Conservation (phyloP, 2,113 vertebrate genomes). For the Misgurnus anguillicaudatus region DNA sequence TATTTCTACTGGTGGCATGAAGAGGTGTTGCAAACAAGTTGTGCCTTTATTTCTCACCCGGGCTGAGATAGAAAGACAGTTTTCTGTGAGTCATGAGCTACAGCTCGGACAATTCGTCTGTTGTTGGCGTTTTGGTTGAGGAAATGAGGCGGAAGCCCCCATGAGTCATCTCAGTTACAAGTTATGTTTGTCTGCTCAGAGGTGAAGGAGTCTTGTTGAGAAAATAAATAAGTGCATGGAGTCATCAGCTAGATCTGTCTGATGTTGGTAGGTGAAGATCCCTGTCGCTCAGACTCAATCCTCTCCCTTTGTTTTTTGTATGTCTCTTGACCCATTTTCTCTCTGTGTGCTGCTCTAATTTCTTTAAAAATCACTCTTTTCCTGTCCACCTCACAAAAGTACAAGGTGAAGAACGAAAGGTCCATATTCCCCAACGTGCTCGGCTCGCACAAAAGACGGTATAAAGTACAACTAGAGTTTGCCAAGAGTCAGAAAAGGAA, state of each 20-base stretch:
- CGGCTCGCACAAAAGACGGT: constrained; percentile 20
- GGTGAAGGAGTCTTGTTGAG: constrained; percentile 22
- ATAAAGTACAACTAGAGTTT: constrained; percentile 5
- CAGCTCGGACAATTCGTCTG: constrained; percentile 30
- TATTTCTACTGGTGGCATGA: constrained; percentile 14
- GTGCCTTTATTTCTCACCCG: neutral
- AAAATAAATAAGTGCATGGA: constrained; percentile 26
- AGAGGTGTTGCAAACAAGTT: constrained; percentile 25
- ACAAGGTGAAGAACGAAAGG: neutral
- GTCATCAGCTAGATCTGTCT: constrained; percentile 36
- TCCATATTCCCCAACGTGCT: neutral
- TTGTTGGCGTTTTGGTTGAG: constrained; percentile 21
- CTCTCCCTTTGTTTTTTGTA: neutral
- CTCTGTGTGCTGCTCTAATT: neutral
- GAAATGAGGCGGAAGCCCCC: constrained; percentile 40
- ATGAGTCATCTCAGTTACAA: constrained; percentile 16
- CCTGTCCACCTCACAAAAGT: constrained; percentile 3
- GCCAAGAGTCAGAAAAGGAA: constrained; percentile 57
- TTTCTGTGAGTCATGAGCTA: constrained; percentile 31
- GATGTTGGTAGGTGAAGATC: constrained; percentile 27
- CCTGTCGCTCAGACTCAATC: neutral
- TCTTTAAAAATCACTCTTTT: constrained; percentile 3
- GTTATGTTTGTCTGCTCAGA: constrained; percentile 27
- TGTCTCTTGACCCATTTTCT: neutral
- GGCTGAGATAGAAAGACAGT: constrained; percentile 1